These are phyloP conservation scores for Neria commutata DNA, from an alignment of 2,888 invertebrate species.

Conservation along the genomic window DNA sequence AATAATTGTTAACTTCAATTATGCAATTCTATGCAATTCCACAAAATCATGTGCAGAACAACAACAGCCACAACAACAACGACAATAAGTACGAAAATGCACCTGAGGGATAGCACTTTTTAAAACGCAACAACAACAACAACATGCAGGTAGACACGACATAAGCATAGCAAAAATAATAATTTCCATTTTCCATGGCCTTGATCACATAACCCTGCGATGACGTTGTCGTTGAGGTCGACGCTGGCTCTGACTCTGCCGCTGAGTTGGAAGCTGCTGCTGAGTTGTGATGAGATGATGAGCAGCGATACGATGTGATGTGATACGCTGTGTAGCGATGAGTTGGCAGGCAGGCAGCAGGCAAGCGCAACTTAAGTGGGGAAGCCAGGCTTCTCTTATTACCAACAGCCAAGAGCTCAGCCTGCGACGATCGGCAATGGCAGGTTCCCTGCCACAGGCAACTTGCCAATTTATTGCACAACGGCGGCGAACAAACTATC, in stretches of 20 bases:
- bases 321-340: too few relatives aligned
- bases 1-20: constrained; percentile 48
- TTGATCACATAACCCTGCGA: constrained; percentile 52
- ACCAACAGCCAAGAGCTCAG: background rate
- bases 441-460: too few relatives aligned
- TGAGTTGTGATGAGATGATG: too few relatives aligned
- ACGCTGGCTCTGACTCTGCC: too few relatives aligned
- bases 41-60: background rate
- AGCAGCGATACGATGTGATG: too few relatives aligned
- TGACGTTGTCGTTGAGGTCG: constrained; percentile 10
- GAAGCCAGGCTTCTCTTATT: background rate
- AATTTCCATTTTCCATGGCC: constrained; percentile 57
- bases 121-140: too few relatives aligned
- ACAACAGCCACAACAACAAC: too few relatives aligned
- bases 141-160: background rate
- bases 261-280: too few relatives aligned
- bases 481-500: background rate
- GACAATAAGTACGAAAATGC: constrained; percentile 32
- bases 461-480: background rate
- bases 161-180: constrained; percentile 31
- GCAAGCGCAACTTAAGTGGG: too few relatives aligned
- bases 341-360: too few relatives aligned
- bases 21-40: constrained; percentile 37
- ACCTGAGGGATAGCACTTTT: constrained; percentile 15
- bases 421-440: too few relatives aligned